Evolutionary conservation across 2,113 vertebrate genomes (phyloP), one percentile per base, ranked within the genome.

Genomic region (Malurus elegans): DNA sequence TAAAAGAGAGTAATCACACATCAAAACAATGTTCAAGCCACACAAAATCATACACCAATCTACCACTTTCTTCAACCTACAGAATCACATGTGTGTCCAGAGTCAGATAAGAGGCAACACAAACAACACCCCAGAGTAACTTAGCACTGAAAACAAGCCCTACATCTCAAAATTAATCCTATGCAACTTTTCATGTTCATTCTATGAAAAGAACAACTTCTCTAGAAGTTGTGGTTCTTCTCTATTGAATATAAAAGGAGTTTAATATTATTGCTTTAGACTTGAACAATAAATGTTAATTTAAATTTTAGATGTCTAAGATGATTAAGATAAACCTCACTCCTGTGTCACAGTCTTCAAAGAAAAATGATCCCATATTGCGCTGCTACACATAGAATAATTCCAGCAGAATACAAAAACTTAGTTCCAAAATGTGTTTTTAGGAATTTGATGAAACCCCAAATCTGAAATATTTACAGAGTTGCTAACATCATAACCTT

Each of bases 381-480:
- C 65, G 21, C 5, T 85, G 13, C 8, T 87, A 50, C 10, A 65
- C 5, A n/a, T 12, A 26, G 29, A 88, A 87, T 71, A 64, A 67
- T 38, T 23, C 17, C 16, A 88, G 17, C 12, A 79, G 44, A 71
- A 75, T 29, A 75, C 1, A 84, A 53, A 72, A 71, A 32, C 1
- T 88, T 58, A 76, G 17, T 66, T 88, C 12, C 16, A 73, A 88
- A 94, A 96, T 82, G 86, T 95, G 88, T 40, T 93, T 87, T 86
- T 51, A 72, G 54, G 92, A 82, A 79, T 42, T 40, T 56, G 34
- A 79, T 72, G 58, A 91, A 88, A 88, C 57, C 8, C 1, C 12
- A 62, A 76, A 87, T 58, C 54, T 85, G 54, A 95, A 91, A 70
- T 61, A 79, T 14, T 42, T 61, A 88, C 31, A 36, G 36, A 78